A percentile compares a stretch with the other conserved stretches of the same genome.
phyloP scores from a whole-genome alignment of 2,113 vertebrate species.

The Oceanites oceanicus region DNA sequence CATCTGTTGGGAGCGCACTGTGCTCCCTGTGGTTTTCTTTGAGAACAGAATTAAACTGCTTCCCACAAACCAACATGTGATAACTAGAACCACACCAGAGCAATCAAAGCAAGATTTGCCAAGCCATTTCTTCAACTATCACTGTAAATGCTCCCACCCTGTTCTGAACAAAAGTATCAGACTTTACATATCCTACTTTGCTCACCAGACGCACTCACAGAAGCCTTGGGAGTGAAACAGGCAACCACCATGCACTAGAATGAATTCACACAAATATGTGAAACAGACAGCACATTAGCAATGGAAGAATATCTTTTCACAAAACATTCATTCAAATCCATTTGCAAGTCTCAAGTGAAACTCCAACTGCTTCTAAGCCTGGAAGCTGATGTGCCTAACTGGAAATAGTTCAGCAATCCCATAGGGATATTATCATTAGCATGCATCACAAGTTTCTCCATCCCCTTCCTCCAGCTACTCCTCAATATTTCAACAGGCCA shows the following conservation, averaged over 20 bases:
- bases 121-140: background rate
- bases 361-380: background rate
- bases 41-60: background rate
- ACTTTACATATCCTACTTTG: background rate
- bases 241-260: background rate
- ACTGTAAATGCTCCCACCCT: background rate
- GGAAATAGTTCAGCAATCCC: background rate
- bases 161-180: background rate
- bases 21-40: slow-evolving; percentile 5
- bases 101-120: background rate
- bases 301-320: background rate
- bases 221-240: background rate
- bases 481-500: background rate
- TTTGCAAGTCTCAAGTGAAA: background rate
- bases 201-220: background rate
- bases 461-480: background rate
- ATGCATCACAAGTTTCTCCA: background rate
- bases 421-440: background rate
- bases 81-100: slow-evolving; percentile 30
- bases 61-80: slow-evolving; percentile 23
- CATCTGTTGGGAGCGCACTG: background rate
- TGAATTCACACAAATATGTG: background rate
- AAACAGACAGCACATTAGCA: background rate
- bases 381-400: background rate
- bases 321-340: background rate